Evolutionary conservation across 2,113 vertebrate species (phyloP).

Genomic region (Calidris pygmaea): DNA sequence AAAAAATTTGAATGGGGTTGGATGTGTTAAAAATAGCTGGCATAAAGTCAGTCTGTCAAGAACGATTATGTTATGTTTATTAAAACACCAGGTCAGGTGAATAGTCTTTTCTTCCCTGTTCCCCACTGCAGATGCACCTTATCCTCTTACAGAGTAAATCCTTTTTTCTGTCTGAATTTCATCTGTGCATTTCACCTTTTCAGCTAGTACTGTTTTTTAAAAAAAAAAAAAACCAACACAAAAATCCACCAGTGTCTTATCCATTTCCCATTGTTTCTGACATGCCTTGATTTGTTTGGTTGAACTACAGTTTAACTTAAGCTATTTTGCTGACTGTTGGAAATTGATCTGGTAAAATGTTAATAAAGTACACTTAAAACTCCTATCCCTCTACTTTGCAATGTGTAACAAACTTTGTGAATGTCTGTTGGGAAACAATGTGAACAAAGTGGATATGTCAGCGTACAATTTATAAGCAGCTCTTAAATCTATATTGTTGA

Average conservation of each 20-base stretch:
- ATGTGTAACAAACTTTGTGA: constrained; percentile 21
- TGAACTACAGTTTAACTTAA: constrained; percentile 10
- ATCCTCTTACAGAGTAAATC: background rate
- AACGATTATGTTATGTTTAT: background rate
- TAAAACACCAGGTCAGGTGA: background rate
- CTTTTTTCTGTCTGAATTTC: background rate
- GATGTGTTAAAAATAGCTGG: background rate
- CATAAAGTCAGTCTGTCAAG: background rate
- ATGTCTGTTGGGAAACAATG: constrained; percentile 28
- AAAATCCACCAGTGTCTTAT: background rate
- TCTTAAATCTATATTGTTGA: constrained; percentile 26
- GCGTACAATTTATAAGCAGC: background rate
- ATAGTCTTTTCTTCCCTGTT: background rate
- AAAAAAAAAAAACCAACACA: background rate
- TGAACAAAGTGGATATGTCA: constrained; percentile 20
- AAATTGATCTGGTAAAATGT: background rate
- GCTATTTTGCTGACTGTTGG: background rate
- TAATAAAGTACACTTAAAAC: constrained; percentile 20
- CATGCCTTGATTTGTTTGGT: background rate
- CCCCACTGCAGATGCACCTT: background rate
- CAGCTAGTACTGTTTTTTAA: background rate
- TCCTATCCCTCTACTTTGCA: background rate
- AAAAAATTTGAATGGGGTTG: background rate
- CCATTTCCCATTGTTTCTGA: background rate
- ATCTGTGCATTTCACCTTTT: background rate